A percentile compares a stretch with the other conserved stretches of the same genome.
These are phyloP conservation scores for Macroramphosus scolopax DNA, from an alignment of 2,797 vertebrate genomes.

Conservation along the genomic window DNA sequence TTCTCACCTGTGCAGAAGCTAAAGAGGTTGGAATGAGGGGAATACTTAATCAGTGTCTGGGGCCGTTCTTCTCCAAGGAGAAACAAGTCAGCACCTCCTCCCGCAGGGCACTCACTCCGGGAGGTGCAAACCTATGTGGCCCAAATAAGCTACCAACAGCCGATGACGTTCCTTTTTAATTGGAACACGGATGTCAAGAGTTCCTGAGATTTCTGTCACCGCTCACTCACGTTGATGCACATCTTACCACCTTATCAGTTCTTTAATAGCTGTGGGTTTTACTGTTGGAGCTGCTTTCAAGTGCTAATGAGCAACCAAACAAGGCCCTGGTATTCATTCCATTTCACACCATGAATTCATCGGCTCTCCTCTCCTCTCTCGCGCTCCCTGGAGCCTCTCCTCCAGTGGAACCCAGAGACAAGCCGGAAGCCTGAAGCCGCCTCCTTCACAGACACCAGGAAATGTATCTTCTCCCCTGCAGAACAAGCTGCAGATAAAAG, in stretches of 20 bases:
- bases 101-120: conserved; percentile 26
- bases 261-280: not conserved
- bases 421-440: conserved; percentile 22
- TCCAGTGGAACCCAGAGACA: conserved; percentile 30
- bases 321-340: no score
- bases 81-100: conserved; percentile 19
- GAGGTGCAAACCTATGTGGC: conserved; percentile 25
- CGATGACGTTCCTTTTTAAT: conserved; percentile 41
- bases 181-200: conserved; percentile 34
- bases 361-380: no score
- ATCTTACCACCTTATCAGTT: no score
- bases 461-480: conserved; percentile 5
- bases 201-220: conserved; percentile 10
- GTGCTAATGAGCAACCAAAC: no score
- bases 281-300: no score
- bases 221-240: no score
- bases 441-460: conserved; percentile 17
- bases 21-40: conserved; percentile 1
- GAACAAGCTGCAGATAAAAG: conserved; percentile 11
- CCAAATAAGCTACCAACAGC: conserved; percentile 39
- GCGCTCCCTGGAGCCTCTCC: conserved; percentile 24
- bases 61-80: conserved; percentile 8
- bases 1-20: conserved; percentile 13
- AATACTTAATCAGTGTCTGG: not conserved
- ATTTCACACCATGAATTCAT: no score